These are phyloP conservation scores for Lomographa bimaculata DNA, from an alignment of 2,888 invertebrate species.

Conservation along the genomic window DNA sequence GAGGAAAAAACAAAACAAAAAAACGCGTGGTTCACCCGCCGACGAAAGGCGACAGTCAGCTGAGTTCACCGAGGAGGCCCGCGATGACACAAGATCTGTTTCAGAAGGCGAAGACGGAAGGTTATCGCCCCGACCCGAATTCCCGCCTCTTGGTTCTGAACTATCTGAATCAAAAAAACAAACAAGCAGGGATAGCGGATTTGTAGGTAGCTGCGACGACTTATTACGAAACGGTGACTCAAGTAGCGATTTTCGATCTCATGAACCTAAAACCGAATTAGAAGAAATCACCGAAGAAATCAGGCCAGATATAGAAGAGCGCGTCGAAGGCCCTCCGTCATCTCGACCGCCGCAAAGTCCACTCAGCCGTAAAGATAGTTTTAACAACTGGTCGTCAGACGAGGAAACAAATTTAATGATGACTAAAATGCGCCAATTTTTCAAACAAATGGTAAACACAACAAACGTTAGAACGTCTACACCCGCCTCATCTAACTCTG, in stretches of 20 bases:
- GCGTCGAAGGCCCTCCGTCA: conserved; percentile 75
- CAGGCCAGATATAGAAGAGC: conserved; percentile 79
- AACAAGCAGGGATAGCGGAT: conserved; percentile 94
- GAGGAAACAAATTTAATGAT: conserved; percentile 98
- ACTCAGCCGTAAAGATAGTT: conserved; percentile 92
- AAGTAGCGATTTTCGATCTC: conserved; percentile 79
- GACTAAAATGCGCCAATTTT: conserved; percentile 96
- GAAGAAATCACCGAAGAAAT: conserved; percentile 85
- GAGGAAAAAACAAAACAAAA: conserved; percentile 91
- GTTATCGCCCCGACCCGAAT: conserved; percentile 88
- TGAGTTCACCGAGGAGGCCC: conserved; percentile 85
- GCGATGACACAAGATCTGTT: conserved; percentile 82
- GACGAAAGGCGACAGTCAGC: conserved; percentile 86
- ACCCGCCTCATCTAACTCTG: conserved; percentile 82
- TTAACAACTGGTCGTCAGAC: conserved; percentile 97
- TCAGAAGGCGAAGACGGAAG: conserved; percentile 87
- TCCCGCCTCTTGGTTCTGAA: conserved; percentile 81
- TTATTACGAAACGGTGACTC: conserved; percentile 86
- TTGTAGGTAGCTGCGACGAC: conserved; percentile 95
- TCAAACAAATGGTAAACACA: conserved; percentile 94
- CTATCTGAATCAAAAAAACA: conserved; percentile 88
- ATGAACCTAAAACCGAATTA: conserved; percentile 81
- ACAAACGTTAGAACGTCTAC: conserved; percentile 81
- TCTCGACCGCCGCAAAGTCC: conserved; percentile 81
- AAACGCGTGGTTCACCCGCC: conserved; percentile 83